Evolutionary conservation across 2,113 vertebrate species (phyloP), one percentile per base, ranked within the genome.

Genomic region (Phrynocephalus versicolor): DNA sequence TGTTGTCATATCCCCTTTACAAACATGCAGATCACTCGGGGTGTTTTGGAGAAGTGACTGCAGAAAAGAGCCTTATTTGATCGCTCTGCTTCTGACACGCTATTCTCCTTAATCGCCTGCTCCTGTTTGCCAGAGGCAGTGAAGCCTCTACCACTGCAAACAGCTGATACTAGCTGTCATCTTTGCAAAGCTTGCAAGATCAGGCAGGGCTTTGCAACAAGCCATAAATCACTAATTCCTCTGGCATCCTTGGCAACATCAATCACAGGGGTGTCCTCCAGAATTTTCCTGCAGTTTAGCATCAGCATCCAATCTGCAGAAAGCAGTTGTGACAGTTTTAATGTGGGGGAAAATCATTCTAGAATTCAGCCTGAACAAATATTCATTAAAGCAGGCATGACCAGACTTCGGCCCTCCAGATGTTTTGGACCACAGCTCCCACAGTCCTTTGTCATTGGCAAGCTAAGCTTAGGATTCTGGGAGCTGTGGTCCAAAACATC

Each of bases 271-370:
- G n/a, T 18, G 15, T 81, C 83, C 73, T 86, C 60, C 87, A 69
- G 83, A 89, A 81, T 65, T 18, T 16, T 73, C 8, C 41, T 84
- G 37, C 79, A 60, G 73, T 3, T 87, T 81, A 89, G 51, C 72
- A 91, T 86, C 2, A 88, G 69, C 16, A 69, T 81, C 35, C 25
- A 64, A 33, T 83, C 81, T 30, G 45, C 14, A 33, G 13, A 89
- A 81, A 67, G 3, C 57, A 62, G 60, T 37, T 58, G 39, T 62
- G 60, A 45, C 82, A 86, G 88, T 87, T 84, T 78, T 85, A 90
- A 82, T 71, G n/a, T 51, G 41, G 70, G 39, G 72, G 74, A 39
- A 91, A 60, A 65, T 35, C 1, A 64, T 15, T 64, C 82, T 19
- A 21, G 84, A 74, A 25, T 77, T 39, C 16, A 86, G 8, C n/a